phyloP scores from a whole-genome alignment of 2,888 invertebrate genomes.

The Drosophila villosipedis region DNA sequence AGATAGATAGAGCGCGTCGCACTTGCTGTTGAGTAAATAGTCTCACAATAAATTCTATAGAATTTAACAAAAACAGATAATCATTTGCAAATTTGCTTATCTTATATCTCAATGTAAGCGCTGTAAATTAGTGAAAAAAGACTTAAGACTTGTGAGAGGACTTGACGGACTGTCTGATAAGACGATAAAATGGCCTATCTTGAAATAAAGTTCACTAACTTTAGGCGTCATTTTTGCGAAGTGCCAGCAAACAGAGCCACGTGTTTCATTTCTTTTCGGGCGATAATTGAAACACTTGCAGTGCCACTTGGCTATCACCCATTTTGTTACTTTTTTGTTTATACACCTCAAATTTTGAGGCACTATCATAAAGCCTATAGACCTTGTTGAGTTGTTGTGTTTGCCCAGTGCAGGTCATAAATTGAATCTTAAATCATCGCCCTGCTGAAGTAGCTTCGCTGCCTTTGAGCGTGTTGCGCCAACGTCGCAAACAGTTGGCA shows the following conservation, averaged over 20 bases:
- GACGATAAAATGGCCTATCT: background rate
- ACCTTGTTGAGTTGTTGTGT: slow-evolving; percentile 9
- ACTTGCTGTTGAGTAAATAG: slow-evolving; percentile 7
- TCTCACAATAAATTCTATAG: background rate
- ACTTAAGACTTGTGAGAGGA: background rate
- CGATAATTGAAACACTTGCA: slow-evolving; percentile 20
- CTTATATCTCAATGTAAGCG: background rate
- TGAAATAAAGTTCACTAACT: slow-evolving; percentile 4
- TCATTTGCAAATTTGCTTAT: slow-evolving; percentile 5
- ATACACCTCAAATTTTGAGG: background rate
- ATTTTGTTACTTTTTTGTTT: background rate
- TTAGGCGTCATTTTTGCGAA: background rate
- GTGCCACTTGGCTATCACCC: slow-evolving; percentile 1
- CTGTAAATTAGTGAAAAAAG: background rate
- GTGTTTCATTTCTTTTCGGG: slow-evolving; percentile 8
- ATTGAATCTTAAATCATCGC: slow-evolving; percentile 24
- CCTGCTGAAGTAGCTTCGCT: slow-evolving; percentile 45
- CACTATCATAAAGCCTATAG: slow-evolving; percentile 26
- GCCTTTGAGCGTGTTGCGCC: slow-evolving; percentile 57
- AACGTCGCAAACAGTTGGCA: slow-evolving; percentile 45
- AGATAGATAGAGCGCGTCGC: slow-evolving; percentile 14
- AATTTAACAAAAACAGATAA: background rate
- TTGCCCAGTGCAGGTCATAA: slow-evolving; percentile 27
- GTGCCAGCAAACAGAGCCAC: background rate
- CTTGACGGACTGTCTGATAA: slow-evolving; percentile 27